These are phyloP conservation scores for Ormyrus nitidulus DNA, from an alignment of 2,888 invertebrate genomes.

Conservation along the genomic window DNA sequence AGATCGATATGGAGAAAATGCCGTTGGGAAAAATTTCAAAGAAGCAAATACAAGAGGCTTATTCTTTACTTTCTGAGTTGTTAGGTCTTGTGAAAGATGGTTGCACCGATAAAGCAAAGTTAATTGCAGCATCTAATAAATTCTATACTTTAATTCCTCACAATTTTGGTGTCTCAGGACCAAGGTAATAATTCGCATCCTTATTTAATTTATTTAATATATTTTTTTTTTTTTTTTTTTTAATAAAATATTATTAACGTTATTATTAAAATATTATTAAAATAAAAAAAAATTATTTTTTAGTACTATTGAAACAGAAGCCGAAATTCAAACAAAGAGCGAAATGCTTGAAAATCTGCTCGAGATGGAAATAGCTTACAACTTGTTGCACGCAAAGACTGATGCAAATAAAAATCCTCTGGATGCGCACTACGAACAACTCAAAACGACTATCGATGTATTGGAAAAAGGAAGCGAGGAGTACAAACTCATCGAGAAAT, in stretches of 20 bases:
- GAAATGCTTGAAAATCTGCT: constrained; percentile 95
- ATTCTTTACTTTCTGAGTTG: constrained; percentile 85
- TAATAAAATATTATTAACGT: background rate
- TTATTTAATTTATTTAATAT: background rate
- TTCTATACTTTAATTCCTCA: constrained; percentile 98
- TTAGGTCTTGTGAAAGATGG: constrained; percentile 79
- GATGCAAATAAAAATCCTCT: constrained; percentile 80
- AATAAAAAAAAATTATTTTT: background rate
- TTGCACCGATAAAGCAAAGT: constrained; percentile 74
- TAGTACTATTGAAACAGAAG: constrained; percentile 82
- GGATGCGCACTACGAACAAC: constrained; percentile 90
- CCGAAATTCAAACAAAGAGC: constrained; percentile 82
- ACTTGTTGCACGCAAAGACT: constrained; percentile 82
- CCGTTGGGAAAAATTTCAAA: constrained; percentile 96
- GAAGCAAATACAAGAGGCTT: constrained; percentile 92
- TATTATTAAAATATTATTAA: background rate
- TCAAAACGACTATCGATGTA: constrained; percentile 88
- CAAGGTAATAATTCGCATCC: constrained; percentile 77
- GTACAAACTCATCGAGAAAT: constrained; percentile 84
- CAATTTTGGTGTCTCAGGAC: constrained; percentile 90
- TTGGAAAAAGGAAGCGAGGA: constrained; percentile 83
- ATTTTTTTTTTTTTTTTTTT: constrained; percentile 19
- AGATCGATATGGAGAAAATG: constrained; percentile 98
- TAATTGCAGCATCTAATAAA: constrained; percentile 91
- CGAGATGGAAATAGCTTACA: constrained; percentile 97